Evolutionary conservation across 2,888 invertebrate species (phyloP), one percentile per base, ranked within the genome.

Genomic region (Caenorhabditis sulstoni): DNA sequence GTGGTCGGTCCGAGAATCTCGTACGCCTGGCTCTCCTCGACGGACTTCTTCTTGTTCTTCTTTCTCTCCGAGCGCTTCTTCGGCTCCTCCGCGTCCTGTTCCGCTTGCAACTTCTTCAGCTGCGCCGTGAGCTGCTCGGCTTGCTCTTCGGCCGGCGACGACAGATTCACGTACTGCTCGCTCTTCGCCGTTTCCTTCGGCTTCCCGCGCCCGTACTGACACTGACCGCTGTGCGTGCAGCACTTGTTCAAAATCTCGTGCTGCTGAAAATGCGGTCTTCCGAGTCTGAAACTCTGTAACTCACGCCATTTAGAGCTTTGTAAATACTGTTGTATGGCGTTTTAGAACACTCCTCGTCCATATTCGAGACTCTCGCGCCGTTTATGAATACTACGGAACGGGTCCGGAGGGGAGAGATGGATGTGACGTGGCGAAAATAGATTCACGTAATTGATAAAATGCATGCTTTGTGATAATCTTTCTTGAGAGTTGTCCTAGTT

Each of bases 251-350:
- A 49, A 12, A 58, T 8, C 41, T 58, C 58, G 11, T 18, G 20
- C n/a, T 58, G 50, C 22, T 35, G 29, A 18, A 29, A 29, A 29
- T 29, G 29, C 18, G 9, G 18, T 39, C 7, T 18, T 37, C 11
- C 18, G 55, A 37, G 3, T 41, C 11, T 7, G 23, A 23, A 23
- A 23, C 1, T 3, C 23, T 11, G 22, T 7, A 49, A 16, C 71
- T 49, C 14, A 71, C 71, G 16, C 45, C n/a, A 18, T 41, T 62
- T 49, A 71, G 53, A 9, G 70, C 14, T 55, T 62, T 55, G 22
- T 71, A 71, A 23, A 62, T 55, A 35, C 62, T 62, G 29, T 71
- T 71, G 50, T 71, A 71, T 3, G 71, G 71, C 8, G 70, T 71
- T 41, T 55, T 62, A 9, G 62, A 62, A 20, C n/a, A 44, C 16